A percentile compares a stretch with the other conserved stretches of the same genome.
These are phyloP conservation scores for Lasiurus cinereus DNA, from an alignment of 2,113 vertebrate genomes.

Conservation along the genomic window DNA sequence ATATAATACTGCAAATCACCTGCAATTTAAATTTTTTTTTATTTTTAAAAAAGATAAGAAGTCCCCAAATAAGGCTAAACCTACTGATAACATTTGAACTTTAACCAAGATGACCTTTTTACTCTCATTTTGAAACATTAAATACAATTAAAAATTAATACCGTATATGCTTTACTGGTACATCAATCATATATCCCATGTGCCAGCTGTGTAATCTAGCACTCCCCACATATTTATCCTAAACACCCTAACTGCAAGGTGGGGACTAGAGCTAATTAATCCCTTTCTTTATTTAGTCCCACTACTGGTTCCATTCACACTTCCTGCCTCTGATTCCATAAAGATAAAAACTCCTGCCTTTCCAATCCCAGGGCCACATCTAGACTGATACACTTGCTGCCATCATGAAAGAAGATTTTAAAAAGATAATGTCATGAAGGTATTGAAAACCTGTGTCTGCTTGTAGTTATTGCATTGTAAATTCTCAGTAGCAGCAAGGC, in stretches of 20 bases:
- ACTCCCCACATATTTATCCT: background rate
- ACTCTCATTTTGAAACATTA: background rate
- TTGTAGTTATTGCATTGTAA: background rate
- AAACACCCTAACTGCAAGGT: background rate
- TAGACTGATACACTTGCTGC: background rate
- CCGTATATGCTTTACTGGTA: background rate
- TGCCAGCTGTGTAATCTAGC: background rate
- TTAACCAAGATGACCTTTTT: background rate
- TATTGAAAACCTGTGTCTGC: background rate
- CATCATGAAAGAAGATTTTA: constrained; percentile 7
- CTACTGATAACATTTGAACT: background rate
- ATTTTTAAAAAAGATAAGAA: background rate
- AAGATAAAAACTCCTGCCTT: background rate
- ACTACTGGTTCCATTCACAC: background rate
- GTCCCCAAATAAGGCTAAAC: background rate
- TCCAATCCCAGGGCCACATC: background rate
- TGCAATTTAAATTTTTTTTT: background rate
- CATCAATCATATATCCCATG: background rate
- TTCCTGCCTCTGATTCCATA: background rate
- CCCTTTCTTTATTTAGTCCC: background rate
- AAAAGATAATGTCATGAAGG: background rate
- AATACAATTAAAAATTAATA: background rate
- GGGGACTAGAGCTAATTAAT: background rate
- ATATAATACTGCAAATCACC: background rate
- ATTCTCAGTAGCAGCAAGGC: background rate